Evolutionary conservation across 2,888 invertebrate genomes (phyloP).

Genomic region (Caenorhabditis doughertyi): DNA sequence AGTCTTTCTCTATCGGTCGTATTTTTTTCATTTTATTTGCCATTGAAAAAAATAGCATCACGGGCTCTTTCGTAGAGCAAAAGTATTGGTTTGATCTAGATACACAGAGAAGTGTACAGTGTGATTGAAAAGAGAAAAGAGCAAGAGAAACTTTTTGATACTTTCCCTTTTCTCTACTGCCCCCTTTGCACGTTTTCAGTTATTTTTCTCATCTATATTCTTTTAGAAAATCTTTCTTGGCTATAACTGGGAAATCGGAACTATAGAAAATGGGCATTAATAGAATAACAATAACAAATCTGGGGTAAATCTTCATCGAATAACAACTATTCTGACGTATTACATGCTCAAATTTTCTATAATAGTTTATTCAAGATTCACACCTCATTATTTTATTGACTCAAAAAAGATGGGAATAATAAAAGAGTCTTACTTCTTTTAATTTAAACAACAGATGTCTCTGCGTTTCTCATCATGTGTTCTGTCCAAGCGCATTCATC

Average conservation of each 20-base stretch:
- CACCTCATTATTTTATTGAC: not conserved
- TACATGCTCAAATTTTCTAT: too few species aligned
- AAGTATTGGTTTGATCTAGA: conserved; percentile 40
- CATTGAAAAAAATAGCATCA: conserved; percentile 34
- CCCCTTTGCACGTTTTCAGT: not conserved
- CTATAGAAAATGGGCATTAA: too few species aligned
- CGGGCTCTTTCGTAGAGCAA: conserved; percentile 6
- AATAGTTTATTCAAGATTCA: too few species aligned
- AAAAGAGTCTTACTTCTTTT: not conserved
- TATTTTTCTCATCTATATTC: too few species aligned
- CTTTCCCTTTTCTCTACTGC: not conserved
- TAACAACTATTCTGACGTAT: too few species aligned
- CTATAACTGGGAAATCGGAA: too few species aligned
- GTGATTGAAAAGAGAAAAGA: not conserved
- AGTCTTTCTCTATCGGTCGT: not conserved
- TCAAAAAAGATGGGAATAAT: not conserved
- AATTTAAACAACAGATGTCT: not conserved
- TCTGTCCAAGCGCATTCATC: not conserved
- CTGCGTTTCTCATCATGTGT: not conserved
- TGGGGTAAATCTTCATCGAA: not conserved
- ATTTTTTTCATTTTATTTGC: conserved; percentile 44
- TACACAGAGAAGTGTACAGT: conserved; percentile 30
- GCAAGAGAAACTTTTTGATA: conserved; percentile 11
- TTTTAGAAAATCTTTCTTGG: too few species aligned
- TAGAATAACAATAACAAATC: too few species aligned